Percentiles rank a stretch among this genome's conserved stretches.
phyloP scores from a whole-genome alignment of 2,888 invertebrate genomes.

The Clistopyga incitator region DNA sequence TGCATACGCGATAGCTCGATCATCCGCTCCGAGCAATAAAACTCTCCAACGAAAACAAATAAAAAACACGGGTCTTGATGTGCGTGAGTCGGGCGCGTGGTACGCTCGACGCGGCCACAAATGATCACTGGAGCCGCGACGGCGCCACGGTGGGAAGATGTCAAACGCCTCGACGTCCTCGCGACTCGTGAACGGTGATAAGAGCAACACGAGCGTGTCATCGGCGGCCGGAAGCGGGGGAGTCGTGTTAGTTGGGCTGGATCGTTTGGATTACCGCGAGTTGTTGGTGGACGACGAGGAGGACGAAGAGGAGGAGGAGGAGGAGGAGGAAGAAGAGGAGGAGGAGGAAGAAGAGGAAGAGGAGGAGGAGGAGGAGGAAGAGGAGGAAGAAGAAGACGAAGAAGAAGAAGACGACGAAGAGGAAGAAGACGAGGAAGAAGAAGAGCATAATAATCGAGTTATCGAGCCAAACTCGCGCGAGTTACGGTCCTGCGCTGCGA shows the following conservation, averaged over 20 bases:
- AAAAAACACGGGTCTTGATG: conserved; percentile 72
- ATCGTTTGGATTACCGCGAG: conserved; percentile 56
- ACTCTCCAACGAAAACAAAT: neutral
- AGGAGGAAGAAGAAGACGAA: conserved; percentile 50
- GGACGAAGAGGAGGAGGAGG: conserved; percentile 57
- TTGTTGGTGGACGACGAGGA: conserved; percentile 52
- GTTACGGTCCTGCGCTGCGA: conserved; percentile 19
- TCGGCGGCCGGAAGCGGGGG: conserved; percentile 49
- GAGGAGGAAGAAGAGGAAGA: conserved; percentile 42
- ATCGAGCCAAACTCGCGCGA: conserved; percentile 25
- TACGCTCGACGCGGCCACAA: conserved; percentile 79
- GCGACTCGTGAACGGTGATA: conserved; percentile 80
- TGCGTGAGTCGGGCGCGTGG: conserved; percentile 78
- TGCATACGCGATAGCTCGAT: too few relatives aligned
- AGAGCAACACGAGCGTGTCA: conserved; percentile 52
- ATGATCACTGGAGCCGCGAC: conserved; percentile 77
- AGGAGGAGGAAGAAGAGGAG: conserved; percentile 50
- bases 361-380: conserved; percentile 40
- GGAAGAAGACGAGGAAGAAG: conserved; percentile 41
- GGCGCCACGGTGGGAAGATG: conserved; percentile 80
- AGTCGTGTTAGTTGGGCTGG: conserved; percentile 56
- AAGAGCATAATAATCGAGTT: conserved; percentile 26
- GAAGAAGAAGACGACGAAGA: conserved; percentile 43
- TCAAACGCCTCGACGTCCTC: conserved; percentile 79
- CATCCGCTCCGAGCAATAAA: neutral